Base-by-base conservation (phyloP, 2,888 invertebrate species). In the Pollenia amentaria region DNA sequence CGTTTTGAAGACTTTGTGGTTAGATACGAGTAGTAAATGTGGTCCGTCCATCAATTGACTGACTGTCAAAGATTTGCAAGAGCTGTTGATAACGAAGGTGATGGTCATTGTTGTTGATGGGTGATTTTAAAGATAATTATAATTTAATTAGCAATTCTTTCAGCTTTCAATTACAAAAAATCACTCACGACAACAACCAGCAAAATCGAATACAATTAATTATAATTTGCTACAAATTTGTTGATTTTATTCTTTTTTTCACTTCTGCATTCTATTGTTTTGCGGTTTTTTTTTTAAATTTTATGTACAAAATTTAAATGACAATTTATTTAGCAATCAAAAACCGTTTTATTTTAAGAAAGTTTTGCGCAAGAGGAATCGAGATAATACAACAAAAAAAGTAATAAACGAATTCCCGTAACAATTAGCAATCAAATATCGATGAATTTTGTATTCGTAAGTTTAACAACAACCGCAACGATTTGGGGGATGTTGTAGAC, bases 131-230 rank as follows among this genome's bases (percentile, higher is more conserved):
- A 60, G 57, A 70, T 72, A 79, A 80, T 44, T 60, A 29, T 10
- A 62, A 64, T 60, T 51, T 18, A 51, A 53, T 51, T 53, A 46
- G 18, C 53, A 55, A 53, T 55, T 62, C 7, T 78, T 51, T 62
- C 69, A 10, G 9, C 18, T 78, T 78, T 69, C 11, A 9, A 46
- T 18, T 48, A 81, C 11, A 64, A 38, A 42, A 76, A 46, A 9
- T 65, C 55, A 81, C 55, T 72, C 53, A 70, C 69, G 12, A 77
- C 62, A 38, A 12, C 12, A 16, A 7, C 7, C 55, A 21, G 64
- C 11, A 72, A 72, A 77, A 84, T 64, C 64, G 72, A 70, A 64
- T 83, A 64, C 16, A 72, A 72, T 72, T 78, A 77, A 72, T 72
- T 78, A 78, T 65, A 78, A n/a, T 48, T 57, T 64, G 46, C 29